Evolutionary conservation across 1,140 invertebrate species (phyloP).

Genomic region (Hypsibius dujardini): DNA sequence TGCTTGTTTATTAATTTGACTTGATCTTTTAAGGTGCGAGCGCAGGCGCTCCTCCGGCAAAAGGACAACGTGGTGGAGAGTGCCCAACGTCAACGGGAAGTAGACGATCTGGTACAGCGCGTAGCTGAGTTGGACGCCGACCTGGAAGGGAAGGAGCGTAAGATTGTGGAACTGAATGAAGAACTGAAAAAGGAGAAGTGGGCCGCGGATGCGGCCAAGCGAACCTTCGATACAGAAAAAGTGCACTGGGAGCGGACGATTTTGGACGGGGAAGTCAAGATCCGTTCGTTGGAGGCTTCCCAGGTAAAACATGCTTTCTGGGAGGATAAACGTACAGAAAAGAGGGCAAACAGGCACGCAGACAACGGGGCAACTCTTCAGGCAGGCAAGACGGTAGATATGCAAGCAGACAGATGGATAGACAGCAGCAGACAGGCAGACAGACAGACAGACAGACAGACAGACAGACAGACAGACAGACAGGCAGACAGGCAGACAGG

Average conservation of each 20-base stretch:
- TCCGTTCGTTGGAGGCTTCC: not conserved
- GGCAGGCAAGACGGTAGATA: too few relatives aligned
- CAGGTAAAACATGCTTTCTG: not conserved
- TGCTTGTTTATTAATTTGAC: too few relatives aligned
- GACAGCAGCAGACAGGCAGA: too few relatives aligned
- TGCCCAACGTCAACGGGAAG: slow-evolving; percentile 20
- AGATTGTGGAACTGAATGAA: not conserved
- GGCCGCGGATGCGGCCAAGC: not conserved
- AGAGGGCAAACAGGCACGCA: too few relatives aligned
- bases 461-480: too few relatives aligned
- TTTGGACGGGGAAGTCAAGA: not conserved
- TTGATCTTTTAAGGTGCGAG: slow-evolving; percentile 17
- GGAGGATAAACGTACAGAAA: too few relatives aligned
- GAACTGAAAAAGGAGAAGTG: not conserved
- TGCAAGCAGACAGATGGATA: too few relatives aligned
- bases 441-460: too few relatives aligned
- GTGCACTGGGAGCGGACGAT: not conserved
- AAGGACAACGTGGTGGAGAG: not conserved
- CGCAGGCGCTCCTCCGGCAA: slow-evolving; percentile 19
- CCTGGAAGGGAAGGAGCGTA: not conserved
- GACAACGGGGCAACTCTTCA: too few relatives aligned
- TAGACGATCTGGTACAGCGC: slow-evolving; percentile 18
- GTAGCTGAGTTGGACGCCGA: slow-evolving; percentile 5
- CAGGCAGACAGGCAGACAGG: too few relatives aligned
- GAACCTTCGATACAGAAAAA: not conserved